These are phyloP conservation scores for Halcyon chelicuti DNA, from an alignment of 2,797 vertebrate genomes.

Conservation along the genomic window DNA sequence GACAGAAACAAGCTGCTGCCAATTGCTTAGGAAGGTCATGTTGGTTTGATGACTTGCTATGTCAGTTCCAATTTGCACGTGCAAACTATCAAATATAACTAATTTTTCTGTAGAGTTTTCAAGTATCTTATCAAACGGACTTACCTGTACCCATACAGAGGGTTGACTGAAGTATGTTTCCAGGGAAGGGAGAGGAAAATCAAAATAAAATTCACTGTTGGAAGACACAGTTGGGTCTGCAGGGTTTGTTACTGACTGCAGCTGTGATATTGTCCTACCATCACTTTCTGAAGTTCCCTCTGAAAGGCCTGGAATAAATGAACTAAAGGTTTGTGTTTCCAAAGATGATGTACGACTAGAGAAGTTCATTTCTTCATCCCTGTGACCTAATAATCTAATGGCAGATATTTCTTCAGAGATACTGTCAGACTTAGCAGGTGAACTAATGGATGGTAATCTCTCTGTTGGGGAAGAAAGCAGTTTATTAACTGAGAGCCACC, in stretches of 20 bases:
- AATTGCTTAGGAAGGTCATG: neutral
- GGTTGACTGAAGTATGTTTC: conserved; percentile 12
- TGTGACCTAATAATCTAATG: neutral
- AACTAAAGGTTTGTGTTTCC: conserved; percentile 32
- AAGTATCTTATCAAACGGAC: neutral
- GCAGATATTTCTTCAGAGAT: neutral
- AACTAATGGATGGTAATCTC: conserved; percentile 4
- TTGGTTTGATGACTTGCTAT: neutral
- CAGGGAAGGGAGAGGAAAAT: conserved; percentile 28
- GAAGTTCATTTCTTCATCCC: neutral
- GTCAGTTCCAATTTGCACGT: neutral
- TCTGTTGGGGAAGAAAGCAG: conserved; percentile 42
- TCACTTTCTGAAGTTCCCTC: neutral
- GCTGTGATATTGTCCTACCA: neutral
- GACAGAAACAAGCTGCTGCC: neutral
- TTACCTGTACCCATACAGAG: neutral
- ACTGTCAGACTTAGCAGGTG: neutral
- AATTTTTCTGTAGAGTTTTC: neutral
- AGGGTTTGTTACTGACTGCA: neutral
- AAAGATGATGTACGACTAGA: neutral
- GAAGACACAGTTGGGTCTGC: neutral
- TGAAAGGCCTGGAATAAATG: conserved; percentile 3
- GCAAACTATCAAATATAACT: neutral
- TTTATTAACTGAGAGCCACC: conserved; percentile 11
- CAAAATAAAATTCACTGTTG: neutral